Conservation (phyloP, 2,113 vertebrate genomes). For the Lates calcarifer region DNA sequence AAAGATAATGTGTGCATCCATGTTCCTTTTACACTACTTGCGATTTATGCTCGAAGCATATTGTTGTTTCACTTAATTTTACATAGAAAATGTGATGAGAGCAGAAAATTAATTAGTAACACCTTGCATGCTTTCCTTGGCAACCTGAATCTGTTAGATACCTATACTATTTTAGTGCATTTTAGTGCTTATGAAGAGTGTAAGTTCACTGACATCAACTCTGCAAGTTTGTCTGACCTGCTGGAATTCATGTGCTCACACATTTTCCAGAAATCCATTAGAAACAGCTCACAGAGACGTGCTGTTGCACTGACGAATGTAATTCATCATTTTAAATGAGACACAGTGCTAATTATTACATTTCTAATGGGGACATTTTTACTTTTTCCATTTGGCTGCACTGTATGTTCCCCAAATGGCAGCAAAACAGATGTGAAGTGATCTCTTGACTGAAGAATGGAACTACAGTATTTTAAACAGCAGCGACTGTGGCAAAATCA, state of each 20-base stretch:
- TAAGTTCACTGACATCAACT: not conserved
- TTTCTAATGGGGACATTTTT: slow-evolving; percentile 4
- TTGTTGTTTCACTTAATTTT: not conserved
- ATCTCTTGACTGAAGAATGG: not conserved
- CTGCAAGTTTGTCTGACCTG: not conserved
- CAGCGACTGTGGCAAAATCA: not conserved
- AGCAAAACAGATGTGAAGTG: not conserved
- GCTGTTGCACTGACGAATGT: not conserved
- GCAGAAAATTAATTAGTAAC: not conserved
- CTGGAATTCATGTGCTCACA: not conserved
- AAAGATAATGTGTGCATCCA: not conserved
- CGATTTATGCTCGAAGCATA: not conserved
- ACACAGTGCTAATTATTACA: slow-evolving; percentile 10
- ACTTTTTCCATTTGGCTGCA: slow-evolving; percentile 1
- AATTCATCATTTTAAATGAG: slow-evolving; percentile 26
- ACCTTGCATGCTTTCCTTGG: not conserved
- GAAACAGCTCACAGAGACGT: slow-evolving; percentile 5
- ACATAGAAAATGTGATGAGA: not conserved
- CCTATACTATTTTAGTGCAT: not conserved
- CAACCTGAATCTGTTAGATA: not conserved
- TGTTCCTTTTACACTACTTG: not conserved
- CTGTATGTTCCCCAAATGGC: not conserved
- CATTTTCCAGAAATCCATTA: slow-evolving; percentile 12
- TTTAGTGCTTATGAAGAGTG: not conserved
- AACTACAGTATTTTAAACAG: not conserved